A percentile compares a stretch with the other conserved stretches of the same genome.
Conservation (phyloP, 2,797 vertebrate species). For the Geotrypetes seraphini region DNA sequence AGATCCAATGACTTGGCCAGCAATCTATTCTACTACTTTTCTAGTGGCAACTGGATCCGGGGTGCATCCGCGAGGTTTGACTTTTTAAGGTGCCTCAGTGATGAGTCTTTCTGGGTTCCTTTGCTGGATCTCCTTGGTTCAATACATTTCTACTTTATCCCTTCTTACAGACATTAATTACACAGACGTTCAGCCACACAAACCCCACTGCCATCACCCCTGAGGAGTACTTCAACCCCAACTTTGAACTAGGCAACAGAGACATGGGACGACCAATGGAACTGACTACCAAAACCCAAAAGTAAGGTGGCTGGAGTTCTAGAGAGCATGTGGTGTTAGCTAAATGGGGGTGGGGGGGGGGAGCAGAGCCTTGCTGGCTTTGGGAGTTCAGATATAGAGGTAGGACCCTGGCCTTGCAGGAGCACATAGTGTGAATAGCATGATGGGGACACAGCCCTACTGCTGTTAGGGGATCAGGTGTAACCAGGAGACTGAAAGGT, state of each 20-base stretch:
- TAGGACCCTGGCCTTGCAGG: not conserved
- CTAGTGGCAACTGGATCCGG: too few species aligned
- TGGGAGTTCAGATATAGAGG: not conserved
- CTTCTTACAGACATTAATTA: constrained; percentile 72
- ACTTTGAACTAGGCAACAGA: constrained; percentile 63
- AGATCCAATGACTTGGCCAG: too few species aligned
- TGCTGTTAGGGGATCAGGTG: not conserved
- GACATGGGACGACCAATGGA: constrained; percentile 91
- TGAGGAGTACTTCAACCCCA: constrained; percentile 91
- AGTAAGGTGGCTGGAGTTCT: constrained; percentile 66
- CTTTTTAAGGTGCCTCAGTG: too few species aligned
- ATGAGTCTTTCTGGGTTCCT: too few species aligned
- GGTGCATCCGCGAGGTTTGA: too few species aligned
- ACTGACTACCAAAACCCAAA: constrained; percentile 96
- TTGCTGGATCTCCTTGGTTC: too few species aligned
- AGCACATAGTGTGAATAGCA: not conserved
- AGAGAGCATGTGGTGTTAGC: too few species aligned
- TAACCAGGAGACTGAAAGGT: too few species aligned
- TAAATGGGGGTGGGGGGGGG: too few species aligned
- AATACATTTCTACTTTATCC: not conserved
- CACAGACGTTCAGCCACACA: constrained; percentile 80
- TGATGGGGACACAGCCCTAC: not conserved
- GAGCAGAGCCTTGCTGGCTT: too few species aligned
- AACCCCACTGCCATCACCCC: constrained; percentile 85
- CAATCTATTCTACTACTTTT: too few species aligned